Evolutionary conservation across 1,140 invertebrate species (phyloP), one percentile per base, ranked within the genome.

Genomic region (Pomacea maculata): DNA sequence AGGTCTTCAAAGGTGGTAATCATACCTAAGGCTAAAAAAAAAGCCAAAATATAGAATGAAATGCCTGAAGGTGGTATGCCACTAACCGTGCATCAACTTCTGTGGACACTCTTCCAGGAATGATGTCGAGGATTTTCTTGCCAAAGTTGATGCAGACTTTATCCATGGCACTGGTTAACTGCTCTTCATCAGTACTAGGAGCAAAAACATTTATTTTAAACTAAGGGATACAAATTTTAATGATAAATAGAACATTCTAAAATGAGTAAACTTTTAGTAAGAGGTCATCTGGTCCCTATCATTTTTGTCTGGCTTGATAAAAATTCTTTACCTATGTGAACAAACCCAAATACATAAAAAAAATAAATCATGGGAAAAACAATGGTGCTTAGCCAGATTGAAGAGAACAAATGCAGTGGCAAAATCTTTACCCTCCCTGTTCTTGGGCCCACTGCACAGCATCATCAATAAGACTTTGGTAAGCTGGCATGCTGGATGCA

Each of bases 61-160:
- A 61, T 54, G 52, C 9, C 21, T 10, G 12, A 21, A 73, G 21
- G 11, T 54, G 19, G 6, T 74, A 19, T 55, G 0, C 6, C 1
- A 63, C 76, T 82, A 83, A 96, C 95, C 96, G 95, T 52, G 99
- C 98, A 94, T 99, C 98, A 45, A 99, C 97, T 94, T 99, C 98
- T 19, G 97, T 99, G 10, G 98, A 99, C 7, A 99, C 98, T 83
- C 98, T 93, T 11, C 99, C 99, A 57, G 98, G 98, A 85, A 99
- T 95, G 86, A 99, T 97, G 92, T 99, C 98, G 61, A 99, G 93
- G 84, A 99, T 99, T 94, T 99, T 98, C 88, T 94, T 93, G 25
- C 99, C 99, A 93, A 99, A 99, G 1, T 98, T 90, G 0, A 99
- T 97, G 92, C 96, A 98, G 0, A 99, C 93, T 91, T 96, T 96